phyloP scores from a whole-genome alignment of 2,888 invertebrate genomes.

The Drosophila affinis region DNA sequence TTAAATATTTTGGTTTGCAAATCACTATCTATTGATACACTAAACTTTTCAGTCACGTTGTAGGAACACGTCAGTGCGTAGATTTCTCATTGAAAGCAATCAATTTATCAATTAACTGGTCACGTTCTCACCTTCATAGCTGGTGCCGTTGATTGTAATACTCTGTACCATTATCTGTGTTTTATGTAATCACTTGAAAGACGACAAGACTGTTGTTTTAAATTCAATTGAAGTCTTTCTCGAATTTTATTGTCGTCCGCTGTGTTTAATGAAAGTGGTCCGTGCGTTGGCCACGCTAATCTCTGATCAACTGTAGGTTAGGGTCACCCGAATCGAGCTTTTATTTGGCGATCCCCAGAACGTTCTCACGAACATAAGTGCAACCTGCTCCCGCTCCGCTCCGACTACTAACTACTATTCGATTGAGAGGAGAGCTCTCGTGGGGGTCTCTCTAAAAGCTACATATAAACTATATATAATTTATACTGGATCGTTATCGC shows the following conservation, averaged over 20 bases:
- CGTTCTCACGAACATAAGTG: conserved; percentile 28
- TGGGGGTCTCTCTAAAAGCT: background rate
- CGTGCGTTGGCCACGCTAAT: conserved; percentile 12
- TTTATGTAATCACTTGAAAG: conserved; percentile 47
- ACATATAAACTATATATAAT: background rate
- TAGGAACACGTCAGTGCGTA: conserved; percentile 7
- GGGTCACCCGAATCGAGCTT: conserved; percentile 13
- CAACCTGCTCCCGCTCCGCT: conserved; percentile 16
- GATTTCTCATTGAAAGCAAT: background rate
- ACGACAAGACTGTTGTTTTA: conserved; percentile 8
- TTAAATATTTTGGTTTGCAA: no score
- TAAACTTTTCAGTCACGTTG: background rate
- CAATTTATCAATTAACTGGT: conserved; percentile 20
- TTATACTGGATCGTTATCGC: conserved; percentile 10
- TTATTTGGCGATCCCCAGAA: conserved; percentile 35
- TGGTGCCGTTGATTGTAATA: conserved; percentile 61
- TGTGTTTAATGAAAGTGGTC: conserved; percentile 8
- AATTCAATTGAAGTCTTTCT: conserved; percentile 12
- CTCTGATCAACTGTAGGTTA: conserved; percentile 19
- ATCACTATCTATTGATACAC: no score
- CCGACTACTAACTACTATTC: background rate
- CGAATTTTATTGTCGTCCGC: background rate
- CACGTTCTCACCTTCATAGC: conserved; percentile 54
- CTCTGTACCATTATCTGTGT: conserved; percentile 52
- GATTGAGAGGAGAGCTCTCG: background rate